phyloP scores from a whole-genome alignment of 2,888 invertebrate species.

The Seira sanloemensis region DNA sequence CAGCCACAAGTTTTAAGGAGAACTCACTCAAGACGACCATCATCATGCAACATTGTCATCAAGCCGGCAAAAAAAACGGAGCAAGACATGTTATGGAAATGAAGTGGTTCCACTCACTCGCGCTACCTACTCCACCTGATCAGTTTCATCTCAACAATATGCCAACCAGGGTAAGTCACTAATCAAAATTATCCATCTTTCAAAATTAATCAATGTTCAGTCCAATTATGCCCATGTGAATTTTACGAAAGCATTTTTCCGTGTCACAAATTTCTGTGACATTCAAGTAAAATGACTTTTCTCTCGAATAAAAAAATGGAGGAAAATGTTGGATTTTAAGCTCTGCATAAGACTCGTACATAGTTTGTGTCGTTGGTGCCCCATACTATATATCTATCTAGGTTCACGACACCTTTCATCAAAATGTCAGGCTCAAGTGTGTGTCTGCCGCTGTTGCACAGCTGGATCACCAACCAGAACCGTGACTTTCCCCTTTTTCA shows the following conservation, averaged over 20 bases:
- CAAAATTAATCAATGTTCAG: not conserved
- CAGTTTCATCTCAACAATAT: not conserved
- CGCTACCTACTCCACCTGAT: not conserved
- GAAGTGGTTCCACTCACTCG: not conserved
- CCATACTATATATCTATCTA: not conserved
- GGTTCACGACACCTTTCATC: conserved; percentile 37
- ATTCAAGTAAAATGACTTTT: not conserved
- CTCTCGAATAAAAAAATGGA: not conserved
- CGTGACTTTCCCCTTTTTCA: not conserved
- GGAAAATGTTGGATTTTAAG: not conserved
- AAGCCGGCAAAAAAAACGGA: not conserved
- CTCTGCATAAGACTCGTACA: not conserved
- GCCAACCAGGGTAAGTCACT: not conserved
- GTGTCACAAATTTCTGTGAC: not conserved
- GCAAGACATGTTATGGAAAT: not conserved
- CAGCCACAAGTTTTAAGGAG: not conserved
- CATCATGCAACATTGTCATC: not conserved
- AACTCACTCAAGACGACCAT: not conserved
- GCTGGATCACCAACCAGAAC: conserved; percentile 23
- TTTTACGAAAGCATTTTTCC: not conserved
- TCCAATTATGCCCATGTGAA: not conserved
- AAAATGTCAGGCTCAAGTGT: conserved; percentile 56
- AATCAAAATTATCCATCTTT: not conserved
- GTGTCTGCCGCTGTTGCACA: conserved; percentile 29
- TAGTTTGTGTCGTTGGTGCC: too few relatives aligned